A percentile compares a stretch with the other conserved stretches of the same genome.
Evolutionary conservation across 2,797 vertebrate species (phyloP).

Genomic region (Ceyx erithaca): DNA sequence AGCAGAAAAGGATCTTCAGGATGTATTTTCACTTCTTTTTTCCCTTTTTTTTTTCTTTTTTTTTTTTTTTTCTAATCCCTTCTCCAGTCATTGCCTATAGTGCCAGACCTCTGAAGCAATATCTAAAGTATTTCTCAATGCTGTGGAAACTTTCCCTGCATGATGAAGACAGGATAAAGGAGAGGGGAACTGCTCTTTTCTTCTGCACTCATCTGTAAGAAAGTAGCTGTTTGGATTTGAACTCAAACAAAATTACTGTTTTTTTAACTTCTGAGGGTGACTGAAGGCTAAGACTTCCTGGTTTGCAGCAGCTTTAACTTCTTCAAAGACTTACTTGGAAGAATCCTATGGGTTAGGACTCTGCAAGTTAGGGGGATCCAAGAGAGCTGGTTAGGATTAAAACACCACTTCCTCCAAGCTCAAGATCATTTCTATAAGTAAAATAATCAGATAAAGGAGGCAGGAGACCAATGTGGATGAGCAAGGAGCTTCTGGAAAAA

Average conservation of each 20-base stretch:
- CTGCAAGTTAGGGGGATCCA: not conserved
- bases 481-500: no score
- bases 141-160: not conserved
- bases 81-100: not conserved
- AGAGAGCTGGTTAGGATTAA: no score
- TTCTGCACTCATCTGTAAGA: not conserved
- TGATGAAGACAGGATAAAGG: not conserved
- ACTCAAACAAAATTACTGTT: not conserved
- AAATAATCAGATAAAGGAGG: no score
- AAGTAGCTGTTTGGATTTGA: not conserved
- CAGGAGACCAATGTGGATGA: no score
- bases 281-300: not conserved
- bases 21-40: not conserved
- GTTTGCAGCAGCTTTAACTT: not conserved
- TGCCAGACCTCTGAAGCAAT: not conserved
- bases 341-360: not conserved
- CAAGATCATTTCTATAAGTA: no score
- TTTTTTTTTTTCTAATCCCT: not conserved
- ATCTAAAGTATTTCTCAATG: not conserved
- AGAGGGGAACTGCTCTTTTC: not conserved
- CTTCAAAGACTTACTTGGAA: not conserved
- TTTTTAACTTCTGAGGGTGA: not conserved
- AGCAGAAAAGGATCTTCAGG: not conserved
- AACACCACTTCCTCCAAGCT: no score
- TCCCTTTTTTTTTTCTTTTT: fast-evolving